A percentile compares a stretch with the other conserved stretches of the same genome.
These are phyloP conservation scores for Drosophila equinoxialis DNA, from an alignment of 1,140 invertebrate species.

Conservation along the genomic window DNA sequence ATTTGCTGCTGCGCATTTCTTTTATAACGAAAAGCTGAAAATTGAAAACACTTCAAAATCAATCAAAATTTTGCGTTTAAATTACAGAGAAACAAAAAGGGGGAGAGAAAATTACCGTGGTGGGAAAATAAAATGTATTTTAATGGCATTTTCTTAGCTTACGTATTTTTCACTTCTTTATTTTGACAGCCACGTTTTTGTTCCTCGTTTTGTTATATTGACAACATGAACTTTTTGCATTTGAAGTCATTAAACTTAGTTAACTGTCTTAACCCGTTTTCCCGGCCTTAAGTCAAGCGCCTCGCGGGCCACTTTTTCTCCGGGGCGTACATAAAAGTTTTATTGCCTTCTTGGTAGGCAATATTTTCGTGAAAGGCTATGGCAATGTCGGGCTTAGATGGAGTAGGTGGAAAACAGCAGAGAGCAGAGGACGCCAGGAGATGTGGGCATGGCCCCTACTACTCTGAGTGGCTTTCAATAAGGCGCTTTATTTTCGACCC, in stretches of 20 bases:
- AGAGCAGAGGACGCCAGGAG: no score
- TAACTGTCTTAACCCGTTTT: conserved; percentile 60
- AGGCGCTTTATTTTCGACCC: conserved; percentile 56
- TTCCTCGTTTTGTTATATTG: background rate
- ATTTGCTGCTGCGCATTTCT: background rate
- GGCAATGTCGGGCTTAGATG: background rate
- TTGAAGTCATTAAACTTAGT: conserved; percentile 66
- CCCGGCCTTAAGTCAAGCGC: background rate
- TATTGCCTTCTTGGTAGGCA: conserved; percentile 53
- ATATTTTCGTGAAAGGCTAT: background rate
- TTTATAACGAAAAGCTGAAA: background rate
- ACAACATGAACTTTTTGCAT: conserved; percentile 12
- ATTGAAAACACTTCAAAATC: conserved; percentile 13
- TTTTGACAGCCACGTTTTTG: no score
- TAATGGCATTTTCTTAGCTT: conserved; percentile 15
- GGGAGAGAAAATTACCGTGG: background rate
- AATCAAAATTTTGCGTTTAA: conserved; percentile 5
- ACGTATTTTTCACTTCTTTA: conserved; percentile 3
- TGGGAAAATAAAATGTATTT: conserved; percentile 10
- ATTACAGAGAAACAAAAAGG: background rate
- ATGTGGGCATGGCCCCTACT: background rate
- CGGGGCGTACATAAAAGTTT: conserved; percentile 64
- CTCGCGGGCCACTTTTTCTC: conserved; percentile 5
- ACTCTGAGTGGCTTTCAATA: conserved; percentile 50
- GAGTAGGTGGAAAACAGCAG: no score